Conservation (phyloP, 2,113 vertebrate species). For the Micronycteris hirsuta region DNA sequence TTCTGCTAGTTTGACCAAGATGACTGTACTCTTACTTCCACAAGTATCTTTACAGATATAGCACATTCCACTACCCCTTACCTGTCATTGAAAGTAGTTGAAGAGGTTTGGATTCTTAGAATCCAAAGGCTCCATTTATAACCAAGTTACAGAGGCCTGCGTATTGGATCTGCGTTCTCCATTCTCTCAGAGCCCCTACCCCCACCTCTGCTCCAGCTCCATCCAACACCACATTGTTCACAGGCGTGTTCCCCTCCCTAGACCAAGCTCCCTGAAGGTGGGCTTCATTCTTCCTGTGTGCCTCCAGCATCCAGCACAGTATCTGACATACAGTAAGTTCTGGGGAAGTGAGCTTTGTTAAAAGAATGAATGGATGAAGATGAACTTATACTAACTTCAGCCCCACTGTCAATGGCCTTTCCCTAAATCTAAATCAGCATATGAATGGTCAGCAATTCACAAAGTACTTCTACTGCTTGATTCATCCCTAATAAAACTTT, state of each 20-base stretch:
- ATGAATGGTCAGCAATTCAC: background rate
- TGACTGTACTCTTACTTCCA: background rate
- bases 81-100: background rate
- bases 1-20: background rate
- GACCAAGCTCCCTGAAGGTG: background rate
- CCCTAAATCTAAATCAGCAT: background rate
- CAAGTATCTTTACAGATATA: background rate
- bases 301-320: background rate
- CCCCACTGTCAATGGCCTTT: background rate
- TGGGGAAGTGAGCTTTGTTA: background rate
- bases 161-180: background rate
- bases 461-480: background rate
- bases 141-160: background rate
- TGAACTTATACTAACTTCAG: background rate
- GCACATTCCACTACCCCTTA: background rate
- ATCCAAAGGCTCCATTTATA: background rate
- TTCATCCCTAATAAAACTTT: background rate
- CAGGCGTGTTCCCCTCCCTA: background rate
- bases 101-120: background rate
- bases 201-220: too few relatives aligned
- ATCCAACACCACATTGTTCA: background rate
- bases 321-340: background rate
- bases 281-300: background rate
- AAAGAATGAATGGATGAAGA: background rate
- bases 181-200: background rate